Evolutionary conservation across 2,888 invertebrate genomes (phyloP).

Genomic region (Lasioglossum lativentre): DNA sequence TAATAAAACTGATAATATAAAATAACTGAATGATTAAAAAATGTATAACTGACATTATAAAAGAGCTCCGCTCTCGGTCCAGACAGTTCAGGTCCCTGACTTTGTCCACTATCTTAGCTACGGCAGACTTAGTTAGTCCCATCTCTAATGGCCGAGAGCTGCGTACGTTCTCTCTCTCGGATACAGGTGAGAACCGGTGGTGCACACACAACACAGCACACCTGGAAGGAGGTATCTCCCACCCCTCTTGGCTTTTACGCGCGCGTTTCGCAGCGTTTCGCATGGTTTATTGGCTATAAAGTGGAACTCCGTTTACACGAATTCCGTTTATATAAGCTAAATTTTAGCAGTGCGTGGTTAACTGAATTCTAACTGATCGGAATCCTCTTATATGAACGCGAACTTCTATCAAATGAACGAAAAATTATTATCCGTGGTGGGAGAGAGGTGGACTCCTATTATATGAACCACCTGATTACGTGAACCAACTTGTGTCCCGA

Average conservation of each 20-base stretch:
- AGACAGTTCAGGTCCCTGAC: not conserved
- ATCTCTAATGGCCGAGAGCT: constrained; percentile 8
- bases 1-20: not conserved
- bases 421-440: too few species aligned
- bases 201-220: constrained; percentile 49
- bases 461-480: not conserved
- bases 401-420: too few species aligned
- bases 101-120: constrained; percentile 2
- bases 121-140: constrained; percentile 11
- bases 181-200: constrained; percentile 73
- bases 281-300: constrained; percentile 28
- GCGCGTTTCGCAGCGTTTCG: constrained; percentile 38
- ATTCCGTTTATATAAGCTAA: too few species aligned
- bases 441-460: too few species aligned
- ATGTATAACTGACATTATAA: not conserved
- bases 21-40: too few species aligned
- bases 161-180: constrained; percentile 27
- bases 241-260: constrained; percentile 53
- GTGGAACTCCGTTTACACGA: constrained; percentile 10
- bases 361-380: too few species aligned
- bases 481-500: constrained; percentile 25
- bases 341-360: too few species aligned
- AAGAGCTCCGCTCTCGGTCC: not conserved
- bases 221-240: constrained; percentile 67
- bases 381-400: too few species aligned